Percentiles rank a stretch among this genome's conserved stretches.
These are phyloP conservation scores for Macrosteles quadrilineatus DNA, from an alignment of 1,140 invertebrate species.

Conservation along the genomic window DNA sequence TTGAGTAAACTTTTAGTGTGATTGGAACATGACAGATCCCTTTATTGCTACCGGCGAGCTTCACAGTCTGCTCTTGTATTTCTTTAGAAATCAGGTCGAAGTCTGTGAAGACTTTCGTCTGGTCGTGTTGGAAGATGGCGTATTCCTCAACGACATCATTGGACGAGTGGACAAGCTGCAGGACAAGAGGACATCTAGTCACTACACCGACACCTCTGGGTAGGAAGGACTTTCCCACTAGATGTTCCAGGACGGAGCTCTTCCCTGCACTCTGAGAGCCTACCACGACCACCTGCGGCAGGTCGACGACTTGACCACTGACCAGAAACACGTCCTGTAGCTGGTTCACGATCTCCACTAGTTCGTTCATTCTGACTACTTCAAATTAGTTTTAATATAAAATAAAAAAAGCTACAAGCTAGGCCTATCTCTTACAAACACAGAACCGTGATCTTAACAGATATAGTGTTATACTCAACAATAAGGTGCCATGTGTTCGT, in stretches of 20 bases:
- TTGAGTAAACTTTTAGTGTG: constrained; percentile 69
- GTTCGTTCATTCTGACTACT: constrained; percentile 39
- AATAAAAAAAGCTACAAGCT: background rate
- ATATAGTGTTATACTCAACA: too few species aligned
- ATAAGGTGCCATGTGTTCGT: too few species aligned
- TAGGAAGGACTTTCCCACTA: constrained; percentile 40
- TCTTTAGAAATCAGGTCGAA: constrained; percentile 70
- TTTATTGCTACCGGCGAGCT: constrained; percentile 68
- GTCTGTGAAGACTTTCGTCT: constrained; percentile 65
- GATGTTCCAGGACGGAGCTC: constrained; percentile 42
- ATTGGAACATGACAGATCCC: constrained; percentile 71
- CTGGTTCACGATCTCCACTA: constrained; percentile 36
- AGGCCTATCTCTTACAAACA: background rate
- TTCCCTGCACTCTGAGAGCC: constrained; percentile 52
- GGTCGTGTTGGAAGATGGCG: constrained; percentile 71
- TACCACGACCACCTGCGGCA: constrained; percentile 42
- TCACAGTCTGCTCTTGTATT: constrained; percentile 73
- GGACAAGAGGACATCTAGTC: constrained; percentile 37
- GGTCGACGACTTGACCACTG: constrained; percentile 26
- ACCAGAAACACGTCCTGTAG: constrained; percentile 38
- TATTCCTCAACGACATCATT: constrained; percentile 55
- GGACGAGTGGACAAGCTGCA: constrained; percentile 31
- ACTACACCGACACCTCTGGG: constrained; percentile 39
- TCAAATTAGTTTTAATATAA: background rate
- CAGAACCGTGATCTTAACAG: background rate